Evolutionary conservation across 2,113 vertebrate species (phyloP).

Genomic region (Nibea albiflora): DNA sequence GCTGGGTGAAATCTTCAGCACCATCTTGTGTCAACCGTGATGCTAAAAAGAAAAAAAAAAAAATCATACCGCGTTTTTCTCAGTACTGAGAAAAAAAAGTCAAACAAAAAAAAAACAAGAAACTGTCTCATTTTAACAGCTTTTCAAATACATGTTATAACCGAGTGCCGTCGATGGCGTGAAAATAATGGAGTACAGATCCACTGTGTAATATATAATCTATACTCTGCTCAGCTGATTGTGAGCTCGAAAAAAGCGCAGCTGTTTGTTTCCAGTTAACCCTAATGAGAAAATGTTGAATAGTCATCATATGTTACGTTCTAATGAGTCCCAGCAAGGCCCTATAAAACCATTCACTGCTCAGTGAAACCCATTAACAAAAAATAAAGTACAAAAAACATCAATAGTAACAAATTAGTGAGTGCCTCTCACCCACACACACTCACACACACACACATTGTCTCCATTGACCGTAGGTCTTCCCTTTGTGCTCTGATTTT

Average conservation of each 20-base stretch:
- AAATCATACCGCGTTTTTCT: not conserved
- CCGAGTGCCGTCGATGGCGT: not conserved
- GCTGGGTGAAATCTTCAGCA: conserved; percentile 22
- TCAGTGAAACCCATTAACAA: conserved; percentile 30
- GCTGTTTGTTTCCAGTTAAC: conserved; percentile 13
- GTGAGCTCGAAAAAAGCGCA: conserved; percentile 6
- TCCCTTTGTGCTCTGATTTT: not conserved
- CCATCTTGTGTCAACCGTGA: not conserved
- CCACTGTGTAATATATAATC: not conserved
- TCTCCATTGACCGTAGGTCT: not conserved
- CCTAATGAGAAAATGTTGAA: conserved; percentile 9
- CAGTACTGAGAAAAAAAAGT: not conserved
- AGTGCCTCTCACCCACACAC: not conserved
- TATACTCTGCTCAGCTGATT: not conserved
- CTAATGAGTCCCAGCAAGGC: conserved; percentile 26
- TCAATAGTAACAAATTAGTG: conserved; percentile 18
- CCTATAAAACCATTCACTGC: conserved; percentile 6
- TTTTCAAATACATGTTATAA: not conserved
- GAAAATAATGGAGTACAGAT: not conserved
- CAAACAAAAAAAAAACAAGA: not conserved
- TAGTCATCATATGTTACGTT: conserved; percentile 11
- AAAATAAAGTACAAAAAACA: not conserved
- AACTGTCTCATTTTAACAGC: not conserved
- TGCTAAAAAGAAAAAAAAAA: too few species aligned
- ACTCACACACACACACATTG: not conserved